These are phyloP conservation scores for Hermatobates lingyangjiaoensis DNA, from an alignment of 1,140 invertebrate species.

Conservation along the genomic window DNA sequence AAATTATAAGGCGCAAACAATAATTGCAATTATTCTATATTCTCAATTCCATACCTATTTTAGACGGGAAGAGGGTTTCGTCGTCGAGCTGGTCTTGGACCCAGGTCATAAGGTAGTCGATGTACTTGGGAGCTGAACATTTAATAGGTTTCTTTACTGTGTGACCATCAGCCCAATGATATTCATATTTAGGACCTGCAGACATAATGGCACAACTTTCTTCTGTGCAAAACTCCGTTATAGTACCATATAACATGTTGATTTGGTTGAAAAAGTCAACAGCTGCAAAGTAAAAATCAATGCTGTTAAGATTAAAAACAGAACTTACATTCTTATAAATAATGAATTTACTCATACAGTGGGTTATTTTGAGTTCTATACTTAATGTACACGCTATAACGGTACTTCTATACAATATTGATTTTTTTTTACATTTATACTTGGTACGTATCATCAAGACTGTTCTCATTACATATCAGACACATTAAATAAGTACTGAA, in stretches of 20 bases:
- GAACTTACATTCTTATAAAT: too few species aligned
- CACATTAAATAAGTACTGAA: too few species aligned
- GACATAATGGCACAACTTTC: slow-evolving; percentile 97
- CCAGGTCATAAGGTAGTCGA: slow-evolving; percentile 99
- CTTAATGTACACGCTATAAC: too few species aligned
- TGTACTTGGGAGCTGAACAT: slow-evolving; percentile 97
- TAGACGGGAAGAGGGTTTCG: slow-evolving; percentile 94
- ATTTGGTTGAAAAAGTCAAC: slow-evolving; percentile 99
- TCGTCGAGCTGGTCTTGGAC: slow-evolving; percentile 98
- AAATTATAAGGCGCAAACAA: too few species aligned
- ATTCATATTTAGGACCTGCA: slow-evolving; percentile 95
- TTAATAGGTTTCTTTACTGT: slow-evolving; percentile 98
- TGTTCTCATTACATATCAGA: too few species aligned
- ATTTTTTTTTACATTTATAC: too few species aligned
- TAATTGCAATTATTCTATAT: too few species aligned
- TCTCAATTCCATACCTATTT: slow-evolving; percentile 83
- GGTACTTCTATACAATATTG: too few species aligned
- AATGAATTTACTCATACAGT: too few species aligned
- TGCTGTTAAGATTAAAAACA: too few species aligned
- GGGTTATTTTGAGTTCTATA: too few species aligned
- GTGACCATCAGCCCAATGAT: slow-evolving; percentile 98
- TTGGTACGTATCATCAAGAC: too few species aligned
- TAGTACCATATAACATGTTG: slow-evolving; percentile 98
- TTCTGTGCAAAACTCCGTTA: slow-evolving; percentile 97
- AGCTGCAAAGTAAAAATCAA: slow-evolving; percentile 42